phyloP scores from a whole-genome alignment of 2,113 vertebrate species.

The Cebus imitator region DNA sequence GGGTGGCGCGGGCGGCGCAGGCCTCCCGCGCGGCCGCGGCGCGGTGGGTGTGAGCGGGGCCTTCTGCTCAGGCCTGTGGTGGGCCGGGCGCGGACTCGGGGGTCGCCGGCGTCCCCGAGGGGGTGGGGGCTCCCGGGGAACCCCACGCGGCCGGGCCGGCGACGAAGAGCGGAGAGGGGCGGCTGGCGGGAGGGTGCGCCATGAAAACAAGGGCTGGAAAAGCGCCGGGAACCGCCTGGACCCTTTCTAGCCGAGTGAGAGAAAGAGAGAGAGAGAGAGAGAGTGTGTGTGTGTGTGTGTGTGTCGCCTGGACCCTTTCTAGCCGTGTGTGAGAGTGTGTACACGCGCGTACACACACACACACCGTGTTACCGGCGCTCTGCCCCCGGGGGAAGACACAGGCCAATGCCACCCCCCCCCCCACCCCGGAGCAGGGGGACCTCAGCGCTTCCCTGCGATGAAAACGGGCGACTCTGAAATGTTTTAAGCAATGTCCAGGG shows the following conservation, averaged over 20 bases:
- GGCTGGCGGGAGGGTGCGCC: background rate
- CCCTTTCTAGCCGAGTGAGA: background rate
- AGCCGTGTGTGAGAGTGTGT: too few relatives aligned
- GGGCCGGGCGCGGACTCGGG: background rate
- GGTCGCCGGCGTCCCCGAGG: background rate
- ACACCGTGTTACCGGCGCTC: background rate
- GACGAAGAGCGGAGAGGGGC: background rate
- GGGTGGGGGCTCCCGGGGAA: background rate
- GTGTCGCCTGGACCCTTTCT: too few relatives aligned
- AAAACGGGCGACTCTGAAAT: background rate
- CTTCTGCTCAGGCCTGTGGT: slow-evolving; percentile 53
- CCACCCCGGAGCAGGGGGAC: background rate
- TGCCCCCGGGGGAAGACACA: background rate
- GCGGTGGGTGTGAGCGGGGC: slow-evolving; percentile 53
- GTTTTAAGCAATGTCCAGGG: background rate
- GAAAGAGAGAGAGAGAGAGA: background rate
- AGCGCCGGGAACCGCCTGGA: background rate
- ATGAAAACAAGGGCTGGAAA: background rate
- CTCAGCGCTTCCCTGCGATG: background rate
- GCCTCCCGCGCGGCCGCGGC: slow-evolving; percentile 59
- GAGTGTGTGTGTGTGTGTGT: background rate
- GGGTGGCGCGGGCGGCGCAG: slow-evolving; percentile 53
- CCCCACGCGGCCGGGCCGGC: background rate
- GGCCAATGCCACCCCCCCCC: background rate
- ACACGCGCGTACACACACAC: background rate